Percentiles rank a stretch among this genome's conserved stretches.
Evolutionary conservation across 2,797 vertebrate genomes (phyloP).

Genomic region (Columba guinea): DNA sequence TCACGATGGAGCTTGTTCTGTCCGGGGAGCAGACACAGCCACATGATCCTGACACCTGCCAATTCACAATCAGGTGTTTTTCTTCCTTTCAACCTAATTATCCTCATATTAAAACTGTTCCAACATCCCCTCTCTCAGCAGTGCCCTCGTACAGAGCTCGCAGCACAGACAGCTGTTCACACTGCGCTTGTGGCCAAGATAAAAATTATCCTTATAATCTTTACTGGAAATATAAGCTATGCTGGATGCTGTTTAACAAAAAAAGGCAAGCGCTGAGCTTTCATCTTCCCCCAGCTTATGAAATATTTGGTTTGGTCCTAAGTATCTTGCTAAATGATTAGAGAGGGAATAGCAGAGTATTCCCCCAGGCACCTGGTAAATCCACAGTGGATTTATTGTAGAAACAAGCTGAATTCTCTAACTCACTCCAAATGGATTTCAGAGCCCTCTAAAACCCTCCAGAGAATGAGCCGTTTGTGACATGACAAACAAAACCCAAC

Average conservation of each 20-base stretch:
- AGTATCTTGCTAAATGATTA: background rate
- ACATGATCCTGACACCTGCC: background rate
- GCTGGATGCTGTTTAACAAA: background rate
- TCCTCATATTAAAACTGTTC: background rate
- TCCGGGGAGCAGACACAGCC: background rate
- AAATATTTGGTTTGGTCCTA: conserved; percentile 50
- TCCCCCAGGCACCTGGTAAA: conserved; percentile 41
- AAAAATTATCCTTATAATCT: background rate
- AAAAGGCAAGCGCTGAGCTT: background rate
- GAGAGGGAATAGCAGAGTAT: background rate
- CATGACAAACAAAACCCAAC: background rate
- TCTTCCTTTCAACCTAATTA: background rate
- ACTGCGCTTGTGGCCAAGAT: background rate
- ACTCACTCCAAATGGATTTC: background rate
- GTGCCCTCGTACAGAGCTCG: background rate
- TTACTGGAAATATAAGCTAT: background rate
- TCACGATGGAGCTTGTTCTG: background rate
- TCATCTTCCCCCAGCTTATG: conserved; percentile 6
- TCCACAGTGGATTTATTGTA: conserved; percentile 50
- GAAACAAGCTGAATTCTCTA: conserved; percentile 3
- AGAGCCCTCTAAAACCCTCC: conserved; percentile 16
- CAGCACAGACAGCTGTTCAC: background rate
- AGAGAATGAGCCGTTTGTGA: background rate
- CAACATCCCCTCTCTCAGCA: background rate
- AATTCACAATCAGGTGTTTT: background rate